These are phyloP conservation scores for Chrysolina haemoptera DNA, from an alignment of 2,888 invertebrate genomes.

Conservation along the genomic window DNA sequence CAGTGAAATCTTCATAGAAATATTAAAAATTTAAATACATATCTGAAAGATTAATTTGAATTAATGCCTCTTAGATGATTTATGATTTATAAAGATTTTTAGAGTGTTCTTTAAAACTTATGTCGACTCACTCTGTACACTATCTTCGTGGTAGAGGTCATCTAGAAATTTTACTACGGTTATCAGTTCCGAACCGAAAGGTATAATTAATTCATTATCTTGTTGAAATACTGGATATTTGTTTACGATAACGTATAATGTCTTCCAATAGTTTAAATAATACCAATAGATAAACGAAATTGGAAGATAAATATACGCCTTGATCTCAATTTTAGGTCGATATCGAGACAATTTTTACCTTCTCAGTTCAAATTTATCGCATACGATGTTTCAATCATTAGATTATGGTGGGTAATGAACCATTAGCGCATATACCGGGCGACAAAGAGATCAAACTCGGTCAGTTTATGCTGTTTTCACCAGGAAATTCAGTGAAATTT, in stretches of 20 bases:
- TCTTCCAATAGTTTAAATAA: not conserved
- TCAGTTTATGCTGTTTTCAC: too few species aligned
- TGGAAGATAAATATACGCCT: not conserved
- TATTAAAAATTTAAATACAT: too few species aligned
- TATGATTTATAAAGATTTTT: too few species aligned
- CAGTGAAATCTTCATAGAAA: too few species aligned
- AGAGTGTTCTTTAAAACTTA: too few species aligned
- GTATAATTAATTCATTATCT: constrained; percentile 19
- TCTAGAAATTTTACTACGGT: not conserved
- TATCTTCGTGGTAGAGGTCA: constrained; percentile 5
- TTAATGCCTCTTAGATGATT: too few species aligned
- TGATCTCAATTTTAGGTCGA: not conserved
- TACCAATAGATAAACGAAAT: constrained; percentile 4
- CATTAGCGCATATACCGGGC: too few species aligned
- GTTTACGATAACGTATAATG: constrained; percentile 2
- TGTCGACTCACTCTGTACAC: not conserved
- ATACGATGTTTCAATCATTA: too few species aligned
- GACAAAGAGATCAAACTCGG: too few species aligned
- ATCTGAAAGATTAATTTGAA: too few species aligned
- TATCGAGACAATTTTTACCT: not conserved
- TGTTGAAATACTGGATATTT: constrained; percentile 14
- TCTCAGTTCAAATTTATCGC: not conserved
- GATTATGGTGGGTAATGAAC: too few species aligned
- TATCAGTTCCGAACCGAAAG: constrained; percentile 1
- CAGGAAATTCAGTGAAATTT: too few species aligned